Percentiles rank a stretch among this genome's conserved stretches.
These are phyloP conservation scores for Orthonyx spaldingii DNA, from an alignment of 2,113 vertebrate genomes.

Conservation along the genomic window DNA sequence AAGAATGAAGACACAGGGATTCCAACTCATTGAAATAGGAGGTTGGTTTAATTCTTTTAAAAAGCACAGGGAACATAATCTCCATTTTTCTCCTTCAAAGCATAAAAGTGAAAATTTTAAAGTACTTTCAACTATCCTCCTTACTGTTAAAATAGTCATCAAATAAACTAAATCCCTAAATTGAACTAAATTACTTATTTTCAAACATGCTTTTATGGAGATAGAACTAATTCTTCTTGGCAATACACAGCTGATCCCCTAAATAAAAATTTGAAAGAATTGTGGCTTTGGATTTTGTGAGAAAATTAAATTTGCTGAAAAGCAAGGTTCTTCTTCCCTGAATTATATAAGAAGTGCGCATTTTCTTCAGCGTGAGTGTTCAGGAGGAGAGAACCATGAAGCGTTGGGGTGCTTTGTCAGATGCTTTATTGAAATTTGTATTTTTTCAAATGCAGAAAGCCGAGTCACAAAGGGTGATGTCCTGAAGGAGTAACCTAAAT, in stretches of 20 bases:
- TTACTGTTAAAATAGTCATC: neutral
- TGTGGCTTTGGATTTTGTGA: neutral
- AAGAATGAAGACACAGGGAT: constrained; percentile 10
- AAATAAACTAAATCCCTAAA: neutral
- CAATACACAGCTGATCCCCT: constrained; percentile 7
- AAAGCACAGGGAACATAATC: neutral
- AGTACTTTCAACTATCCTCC: neutral
- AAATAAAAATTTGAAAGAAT: neutral
- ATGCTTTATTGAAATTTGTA: neutral
- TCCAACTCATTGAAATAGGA: neutral
- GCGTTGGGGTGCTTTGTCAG: neutral
- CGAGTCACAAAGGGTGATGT: neutral
- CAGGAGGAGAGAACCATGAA: neutral
- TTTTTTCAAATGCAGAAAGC: neutral
- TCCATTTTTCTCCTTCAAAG: neutral
- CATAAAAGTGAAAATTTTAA: neutral
- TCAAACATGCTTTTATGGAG: constrained; percentile 1
- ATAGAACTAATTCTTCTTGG: constrained; percentile 5
- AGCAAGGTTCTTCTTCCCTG: neutral
- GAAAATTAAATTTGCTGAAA: neutral
- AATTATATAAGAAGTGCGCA: neutral
- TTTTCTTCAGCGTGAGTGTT: neutral
- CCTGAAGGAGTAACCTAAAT: neutral
- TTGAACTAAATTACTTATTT: constrained; percentile 22
- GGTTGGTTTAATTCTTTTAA: constrained; percentile 17